These are phyloP conservation scores for Bathynomus jamesi DNA, from an alignment of 1,140 invertebrate species.

Conservation along the genomic window DNA sequence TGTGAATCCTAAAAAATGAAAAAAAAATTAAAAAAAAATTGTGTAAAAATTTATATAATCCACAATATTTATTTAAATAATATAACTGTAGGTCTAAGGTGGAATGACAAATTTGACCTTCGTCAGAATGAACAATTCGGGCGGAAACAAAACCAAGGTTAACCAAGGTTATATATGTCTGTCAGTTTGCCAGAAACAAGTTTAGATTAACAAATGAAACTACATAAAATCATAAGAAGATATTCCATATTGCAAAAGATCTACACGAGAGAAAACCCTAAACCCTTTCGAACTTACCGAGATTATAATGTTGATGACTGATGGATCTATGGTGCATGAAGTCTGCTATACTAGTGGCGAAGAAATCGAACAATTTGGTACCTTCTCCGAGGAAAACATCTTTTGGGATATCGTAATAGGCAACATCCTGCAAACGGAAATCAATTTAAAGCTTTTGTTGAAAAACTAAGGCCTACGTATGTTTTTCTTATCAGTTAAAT, in stretches of 20 bases:
- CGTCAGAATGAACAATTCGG: too few species aligned
- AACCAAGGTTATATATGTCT: too few species aligned
- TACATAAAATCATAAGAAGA: neutral
- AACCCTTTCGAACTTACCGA: conserved; percentile 5
- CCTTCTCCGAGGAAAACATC: conserved; percentile 49
- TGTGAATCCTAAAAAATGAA: neutral
- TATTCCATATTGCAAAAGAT: too few species aligned
- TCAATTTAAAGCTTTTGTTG: too few species aligned
- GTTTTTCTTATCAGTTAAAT: too few species aligned
- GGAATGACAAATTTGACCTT: too few species aligned
- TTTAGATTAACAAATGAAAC: neutral
- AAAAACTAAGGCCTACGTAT: too few species aligned
- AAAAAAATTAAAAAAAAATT: neutral
- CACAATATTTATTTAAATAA: neutral
- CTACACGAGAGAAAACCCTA: neutral
- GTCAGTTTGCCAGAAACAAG: neutral
- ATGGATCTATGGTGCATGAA: conserved; percentile 48
- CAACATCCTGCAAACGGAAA: conserved; percentile 37
- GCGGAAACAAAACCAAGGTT: too few species aligned
- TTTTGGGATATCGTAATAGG: conserved; percentile 55
- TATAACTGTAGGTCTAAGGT: too few species aligned
- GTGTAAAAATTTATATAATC: neutral
- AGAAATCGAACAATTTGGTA: conserved; percentile 60
- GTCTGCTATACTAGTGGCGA: conserved; percentile 61
- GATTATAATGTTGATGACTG: conserved; percentile 4